Evolutionary conservation across 1,140 invertebrate species (phyloP), one percentile per base, ranked within the genome.

Genomic region (Procambarus virginalis): DNA sequence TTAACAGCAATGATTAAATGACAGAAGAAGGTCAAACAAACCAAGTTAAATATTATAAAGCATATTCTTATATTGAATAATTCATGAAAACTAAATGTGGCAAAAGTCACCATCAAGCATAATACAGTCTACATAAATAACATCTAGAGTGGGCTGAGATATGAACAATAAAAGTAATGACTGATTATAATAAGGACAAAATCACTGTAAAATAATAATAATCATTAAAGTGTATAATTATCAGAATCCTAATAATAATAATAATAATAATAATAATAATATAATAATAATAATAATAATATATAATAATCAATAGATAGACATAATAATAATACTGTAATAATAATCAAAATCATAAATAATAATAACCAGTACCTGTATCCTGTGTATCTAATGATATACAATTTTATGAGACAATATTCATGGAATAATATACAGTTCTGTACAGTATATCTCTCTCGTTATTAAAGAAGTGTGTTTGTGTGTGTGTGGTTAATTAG

Each of bases 21-120:
- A 17, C 60, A 83, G n/a, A 70, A 45, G 64, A 70, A 64, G n/a
- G 20, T 22, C 45, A 83, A 8, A 83, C 77, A 83, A 51, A 34
- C 46, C 20, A 9, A 22, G 81, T 34, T 34, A 34, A 34, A 34
- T 48, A 45, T 48, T 45, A 60, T 22, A 68, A 68, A 60, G 60
- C 60, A 83, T 68, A 83, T 55, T 55, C 64, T 64, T 83, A 60
- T 83, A 49, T 14, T 60, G 2, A 86, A 68, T 64, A 68, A 46
- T 68, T 22, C 84, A 86, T 86, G 84, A 80, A 60, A 55, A 86
- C 8, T 86, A 86, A 79, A 70, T 48, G 58, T 17, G 34, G 46
- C 75, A 78, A 86, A 86, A 79, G 46, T 58, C 84, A 80, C n/a
- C 84, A 86, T 86, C 45, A 64, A 64, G 60, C 84, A 86, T 45